phyloP scores from a whole-genome alignment of 1,140 invertebrate species.

The Eumaeus atala region DNA sequence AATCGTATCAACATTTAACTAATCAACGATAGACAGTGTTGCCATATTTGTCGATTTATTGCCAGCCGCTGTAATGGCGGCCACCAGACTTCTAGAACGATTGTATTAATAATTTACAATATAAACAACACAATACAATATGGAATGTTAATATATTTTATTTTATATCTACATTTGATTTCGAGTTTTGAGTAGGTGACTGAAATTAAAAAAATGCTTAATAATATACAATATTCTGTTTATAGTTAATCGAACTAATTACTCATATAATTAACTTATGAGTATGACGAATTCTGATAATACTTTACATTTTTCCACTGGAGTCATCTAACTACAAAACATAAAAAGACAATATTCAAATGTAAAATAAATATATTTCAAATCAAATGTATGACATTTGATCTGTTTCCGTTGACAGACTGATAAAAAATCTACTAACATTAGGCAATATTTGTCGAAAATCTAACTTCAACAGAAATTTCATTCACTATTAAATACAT shows the following conservation, averaged over 20 bases:
- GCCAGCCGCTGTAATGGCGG: not conserved
- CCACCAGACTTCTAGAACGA: not conserved
- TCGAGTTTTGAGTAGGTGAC: conserved; percentile 55
- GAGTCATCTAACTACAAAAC: conserved; percentile 68
- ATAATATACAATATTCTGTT: conserved; percentile 60
- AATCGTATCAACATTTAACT: conserved; percentile 7
- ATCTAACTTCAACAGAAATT: conserved; percentile 69
- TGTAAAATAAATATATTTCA: conserved; percentile 74
- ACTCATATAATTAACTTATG: conserved; percentile 41
- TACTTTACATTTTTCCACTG: conserved; percentile 59
- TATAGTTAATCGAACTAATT: conserved; percentile 39
- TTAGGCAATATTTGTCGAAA: conserved; percentile 70
- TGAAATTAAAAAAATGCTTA: conserved; percentile 64
- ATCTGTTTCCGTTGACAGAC: conserved; percentile 65
- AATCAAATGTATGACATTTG: conserved; percentile 74
- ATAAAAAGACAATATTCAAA: conserved; percentile 69
- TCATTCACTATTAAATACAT: conserved; percentile 65
- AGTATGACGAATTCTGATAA: conserved; percentile 45
- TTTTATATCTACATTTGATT: conserved; percentile 70
- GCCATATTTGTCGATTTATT: conserved; percentile 4
- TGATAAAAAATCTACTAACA: conserved; percentile 73
- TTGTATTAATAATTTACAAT: conserved; percentile 26
- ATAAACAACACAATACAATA: conserved; percentile 70
- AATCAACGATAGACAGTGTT: conserved; percentile 2
- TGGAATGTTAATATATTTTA: conserved; percentile 74